A percentile compares a stretch with the other conserved stretches of the same genome.
phyloP scores from a whole-genome alignment of 2,888 invertebrate genomes.

The Drosophila parthenogenetica region DNA sequence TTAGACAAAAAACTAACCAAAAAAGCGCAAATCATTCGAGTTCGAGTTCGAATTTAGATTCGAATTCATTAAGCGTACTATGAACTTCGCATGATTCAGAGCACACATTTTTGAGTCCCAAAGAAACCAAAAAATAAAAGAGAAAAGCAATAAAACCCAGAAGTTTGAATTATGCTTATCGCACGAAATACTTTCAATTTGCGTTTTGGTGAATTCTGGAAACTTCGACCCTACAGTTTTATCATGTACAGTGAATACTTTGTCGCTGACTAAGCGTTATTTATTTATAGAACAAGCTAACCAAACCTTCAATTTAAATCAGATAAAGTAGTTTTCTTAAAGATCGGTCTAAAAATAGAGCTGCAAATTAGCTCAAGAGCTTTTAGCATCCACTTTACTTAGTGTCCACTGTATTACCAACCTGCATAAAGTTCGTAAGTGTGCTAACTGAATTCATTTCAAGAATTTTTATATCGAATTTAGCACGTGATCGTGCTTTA shows the following conservation, averaged over 20 bases:
- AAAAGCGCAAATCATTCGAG: slow-evolving; percentile 51
- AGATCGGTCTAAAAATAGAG: too few species aligned
- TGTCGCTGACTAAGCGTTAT: not conserved
- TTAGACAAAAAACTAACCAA: slow-evolving; percentile 34
- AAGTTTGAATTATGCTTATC: slow-evolving; percentile 48
- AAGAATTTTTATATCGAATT: slow-evolving; percentile 20
- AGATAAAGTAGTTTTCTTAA: too few species aligned
- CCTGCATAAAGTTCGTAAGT: not conserved
- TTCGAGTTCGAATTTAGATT: slow-evolving; percentile 25
- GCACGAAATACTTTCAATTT: slow-evolving; percentile 34
- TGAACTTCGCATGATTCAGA: slow-evolving; percentile 48
- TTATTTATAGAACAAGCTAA: too few species aligned
- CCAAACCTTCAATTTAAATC: too few species aligned
- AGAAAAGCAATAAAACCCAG: slow-evolving; percentile 6
- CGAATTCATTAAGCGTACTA: slow-evolving; percentile 56
- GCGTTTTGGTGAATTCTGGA: slow-evolving; percentile 40
- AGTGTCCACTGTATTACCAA: not conserved
- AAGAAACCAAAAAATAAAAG: too few species aligned
- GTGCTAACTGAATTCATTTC: slow-evolving; percentile 6
- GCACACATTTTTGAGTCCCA: slow-evolving; percentile 11
- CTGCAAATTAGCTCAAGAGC: not conserved
- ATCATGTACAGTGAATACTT: slow-evolving; percentile 10
- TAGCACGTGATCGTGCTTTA: slow-evolving; percentile 36
- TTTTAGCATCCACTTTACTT: not conserved
- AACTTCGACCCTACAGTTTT: slow-evolving; percentile 30